A percentile compares a stretch with the other conserved stretches of the same genome.
phyloP scores from a whole-genome alignment of 2,113 vertebrate genomes.

The Columbina picui region DNA sequence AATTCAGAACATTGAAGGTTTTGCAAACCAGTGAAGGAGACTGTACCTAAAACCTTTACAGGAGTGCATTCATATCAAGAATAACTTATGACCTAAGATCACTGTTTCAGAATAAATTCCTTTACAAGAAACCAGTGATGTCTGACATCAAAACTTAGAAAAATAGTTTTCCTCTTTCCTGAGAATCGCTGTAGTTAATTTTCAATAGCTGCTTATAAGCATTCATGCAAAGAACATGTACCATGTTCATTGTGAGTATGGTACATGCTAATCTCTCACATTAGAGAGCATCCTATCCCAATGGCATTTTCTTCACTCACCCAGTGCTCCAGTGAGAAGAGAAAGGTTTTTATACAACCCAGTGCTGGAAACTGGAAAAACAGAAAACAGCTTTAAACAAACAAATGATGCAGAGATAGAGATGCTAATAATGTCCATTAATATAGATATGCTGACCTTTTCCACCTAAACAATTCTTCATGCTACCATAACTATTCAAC shows the following conservation, averaged over 20 bases:
- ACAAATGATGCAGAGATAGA: neutral
- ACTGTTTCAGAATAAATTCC: neutral
- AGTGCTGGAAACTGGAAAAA: neutral
- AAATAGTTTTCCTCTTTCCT: neutral
- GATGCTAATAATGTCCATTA: neutral
- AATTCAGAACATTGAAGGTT: neutral
- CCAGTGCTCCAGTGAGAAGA: neutral
- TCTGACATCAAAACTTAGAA: neutral
- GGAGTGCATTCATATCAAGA: neutral
- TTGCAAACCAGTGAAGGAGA: neutral
- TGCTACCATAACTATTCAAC: conserved; percentile 2
- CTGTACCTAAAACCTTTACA: neutral
- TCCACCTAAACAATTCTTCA: conserved; percentile 7
- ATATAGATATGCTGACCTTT: neutral
- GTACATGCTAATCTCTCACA: neutral
- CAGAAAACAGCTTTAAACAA: neutral
- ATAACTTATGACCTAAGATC: neutral
- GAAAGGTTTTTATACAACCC: neutral
- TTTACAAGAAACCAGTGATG: neutral
- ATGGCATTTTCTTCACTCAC: neutral
- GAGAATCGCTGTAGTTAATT: neutral
- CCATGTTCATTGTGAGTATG: neutral
- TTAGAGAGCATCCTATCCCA: neutral
- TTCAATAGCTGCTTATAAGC: neutral
- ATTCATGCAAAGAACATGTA: neutral